Evolutionary conservation across 2,888 invertebrate genomes (phyloP), one percentile per base, ranked within the genome.

Genomic region (Seira sanloemensis): DNA sequence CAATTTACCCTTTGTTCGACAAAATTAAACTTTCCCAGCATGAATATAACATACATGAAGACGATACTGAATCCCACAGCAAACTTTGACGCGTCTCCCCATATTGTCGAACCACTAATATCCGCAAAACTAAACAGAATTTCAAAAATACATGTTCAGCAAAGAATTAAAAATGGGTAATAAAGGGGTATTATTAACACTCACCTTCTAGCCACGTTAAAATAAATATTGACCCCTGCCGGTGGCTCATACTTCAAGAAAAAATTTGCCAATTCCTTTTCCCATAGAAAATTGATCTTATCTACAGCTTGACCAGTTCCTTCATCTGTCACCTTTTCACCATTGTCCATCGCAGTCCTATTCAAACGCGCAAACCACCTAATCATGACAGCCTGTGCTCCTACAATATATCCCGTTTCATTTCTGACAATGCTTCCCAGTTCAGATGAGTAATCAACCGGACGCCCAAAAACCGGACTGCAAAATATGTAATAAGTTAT

Each of bases 111-210:
- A 0, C 93, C 93, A 90, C 94, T 95, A 37, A 95, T 93, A 90
- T 96, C 96, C n/a, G 94, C 95, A 91, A 95, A 96, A 91, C 96
- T 94, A 88, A 23, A n/a, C n/a, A n/a, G n/a, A n/a, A n/a, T n/a
- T n/a, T n/a, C n/a, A n/a, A n/a, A n/a, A n/a, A n/a, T n/a, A n/a
- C n/a, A n/a, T n/a, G n/a, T n/a, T n/a, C n/a, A n/a, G n/a, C n/a
- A n/a, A 67, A 78, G 69, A 24, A 69, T 27, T n/a, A 37, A 66
- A 21, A 25, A 77, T 46, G 18, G 19, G 9, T 77, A 68, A 21
- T 65, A 65, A 12, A 65, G 5, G 7, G 7, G 9, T 5, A 23
- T 25, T 2, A 77, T 19, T 46, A 26, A 5, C 9, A 23, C 37
- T 21, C 90, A 93, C 93, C 93, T 94, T 91, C 94, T 92, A 0